Percentiles rank a stretch among this genome's conserved stretches.
phyloP scores from a whole-genome alignment of 2,888 invertebrate species.

The Cephus rjabovi region DNA sequence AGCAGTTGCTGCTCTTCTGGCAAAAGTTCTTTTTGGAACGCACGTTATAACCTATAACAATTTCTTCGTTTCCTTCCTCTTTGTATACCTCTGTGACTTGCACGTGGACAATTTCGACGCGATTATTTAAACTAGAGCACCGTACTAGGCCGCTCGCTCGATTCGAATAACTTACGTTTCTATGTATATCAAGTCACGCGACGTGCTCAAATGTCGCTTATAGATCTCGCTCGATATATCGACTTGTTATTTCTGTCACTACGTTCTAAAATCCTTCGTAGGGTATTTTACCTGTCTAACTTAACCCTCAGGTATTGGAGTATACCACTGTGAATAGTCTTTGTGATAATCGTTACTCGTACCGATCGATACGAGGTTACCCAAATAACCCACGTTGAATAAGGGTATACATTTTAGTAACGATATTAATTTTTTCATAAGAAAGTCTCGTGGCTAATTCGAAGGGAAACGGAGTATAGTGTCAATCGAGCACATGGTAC shows the following conservation, averaged over 20 bases:
- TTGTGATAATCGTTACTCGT: neutral
- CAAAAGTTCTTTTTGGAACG: neutral
- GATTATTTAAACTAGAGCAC: neutral
- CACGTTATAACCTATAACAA: neutral
- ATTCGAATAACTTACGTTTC: neutral
- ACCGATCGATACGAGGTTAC: neutral
- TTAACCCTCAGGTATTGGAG: neutral
- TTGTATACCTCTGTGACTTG: neutral
- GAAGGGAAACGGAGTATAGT: too few species aligned
- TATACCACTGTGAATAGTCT: neutral
- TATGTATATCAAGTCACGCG: neutral
- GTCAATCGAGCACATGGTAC: neutral
- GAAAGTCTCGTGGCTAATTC: neutral
- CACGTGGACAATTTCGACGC: neutral
- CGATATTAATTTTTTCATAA: neutral
- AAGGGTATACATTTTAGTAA: neutral
- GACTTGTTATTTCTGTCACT: slow-evolving; percentile 17
- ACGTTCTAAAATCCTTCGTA: neutral
- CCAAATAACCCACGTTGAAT: neutral
- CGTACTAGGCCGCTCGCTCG: neutral
- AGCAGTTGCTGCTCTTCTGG: neutral
- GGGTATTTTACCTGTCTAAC: neutral
- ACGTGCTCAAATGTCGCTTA: neutral
- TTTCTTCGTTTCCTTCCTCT: neutral
- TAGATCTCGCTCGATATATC: slow-evolving; percentile 20